Conservation (phyloP, 2,797 vertebrate genomes). For the Eurystomus glaucurus region DNA sequence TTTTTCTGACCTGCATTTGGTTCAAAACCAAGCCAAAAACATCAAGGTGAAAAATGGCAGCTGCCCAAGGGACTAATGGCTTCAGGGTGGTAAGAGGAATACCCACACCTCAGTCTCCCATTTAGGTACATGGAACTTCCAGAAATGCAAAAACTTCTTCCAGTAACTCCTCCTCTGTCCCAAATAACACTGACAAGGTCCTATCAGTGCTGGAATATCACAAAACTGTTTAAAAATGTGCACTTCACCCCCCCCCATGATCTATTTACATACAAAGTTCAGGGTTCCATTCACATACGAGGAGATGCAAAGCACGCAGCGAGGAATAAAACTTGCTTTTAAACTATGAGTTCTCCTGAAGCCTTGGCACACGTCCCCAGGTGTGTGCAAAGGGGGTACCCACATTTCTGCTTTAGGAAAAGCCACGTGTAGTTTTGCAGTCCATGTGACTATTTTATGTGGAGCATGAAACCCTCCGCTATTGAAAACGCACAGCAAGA, state of each 20-base stretch:
- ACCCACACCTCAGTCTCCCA: neutral
- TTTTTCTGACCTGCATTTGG: constrained; percentile 6
- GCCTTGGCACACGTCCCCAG: fast-evolving
- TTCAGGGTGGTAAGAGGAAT: neutral
- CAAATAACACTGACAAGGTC: neutral
- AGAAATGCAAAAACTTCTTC: neutral
- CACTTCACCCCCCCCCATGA: fast-evolving
- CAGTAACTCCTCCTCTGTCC: neutral
- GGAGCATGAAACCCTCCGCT: neutral
- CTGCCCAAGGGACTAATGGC: neutral
- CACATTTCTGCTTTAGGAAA: neutral
- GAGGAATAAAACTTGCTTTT: neutral
- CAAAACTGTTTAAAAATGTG: neutral
- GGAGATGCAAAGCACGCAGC: fast-evolving
- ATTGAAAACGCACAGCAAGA: fast-evolving
- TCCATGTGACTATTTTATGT: neutral
- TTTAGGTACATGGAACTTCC: neutral
- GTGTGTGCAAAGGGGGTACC: neutral
- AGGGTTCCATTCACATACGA: neutral
- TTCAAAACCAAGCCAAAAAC: constrained; percentile 12
- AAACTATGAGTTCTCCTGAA: neutral
- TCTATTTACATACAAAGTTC: neutral
- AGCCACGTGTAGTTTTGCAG: neutral
- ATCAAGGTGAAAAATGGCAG: neutral
- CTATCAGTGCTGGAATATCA: fast-evolving